Evolutionary conservation across 1,140 invertebrate species (phyloP).

Genomic region (Cydia amplana): DNA sequence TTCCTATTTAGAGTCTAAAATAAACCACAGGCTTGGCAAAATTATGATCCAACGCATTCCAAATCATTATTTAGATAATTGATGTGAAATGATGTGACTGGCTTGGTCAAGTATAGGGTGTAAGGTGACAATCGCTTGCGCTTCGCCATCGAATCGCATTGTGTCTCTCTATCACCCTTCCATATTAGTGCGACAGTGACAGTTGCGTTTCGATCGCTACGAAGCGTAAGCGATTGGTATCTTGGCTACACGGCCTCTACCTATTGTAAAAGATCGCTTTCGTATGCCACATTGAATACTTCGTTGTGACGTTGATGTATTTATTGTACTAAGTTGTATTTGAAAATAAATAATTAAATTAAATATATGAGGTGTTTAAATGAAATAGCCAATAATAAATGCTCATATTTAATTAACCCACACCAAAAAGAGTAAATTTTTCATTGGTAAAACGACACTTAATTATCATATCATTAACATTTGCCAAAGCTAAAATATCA

Average conservation of each 20-base stretch:
- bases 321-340: constrained; percentile 49
- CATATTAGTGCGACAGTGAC: too few species aligned
- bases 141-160: too few species aligned
- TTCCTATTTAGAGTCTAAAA: too few species aligned
- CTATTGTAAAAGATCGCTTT: neutral
- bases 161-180: too few species aligned
- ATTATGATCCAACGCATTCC: too few species aligned
- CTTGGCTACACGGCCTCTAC: too few species aligned
- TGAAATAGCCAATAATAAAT: constrained; percentile 34
- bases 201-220: too few species aligned
- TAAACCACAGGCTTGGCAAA: too few species aligned
- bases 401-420: constrained; percentile 47
- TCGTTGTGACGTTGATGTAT: constrained; percentile 58
- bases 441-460: constrained; percentile 55
- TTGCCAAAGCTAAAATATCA: constrained; percentile 47
- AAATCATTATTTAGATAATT: too few species aligned
- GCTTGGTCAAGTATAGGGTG: neutral
- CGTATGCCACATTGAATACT: constrained; percentile 49
- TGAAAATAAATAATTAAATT: constrained; percentile 47
- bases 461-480: constrained; percentile 44
- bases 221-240: too few species aligned
- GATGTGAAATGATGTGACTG: neutral
- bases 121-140: too few species aligned
- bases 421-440: constrained; percentile 55
- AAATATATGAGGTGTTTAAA: constrained; percentile 30